Evolutionary conservation across 1,140 invertebrate genomes (phyloP).

Genomic region (Bombus waltoni): DNA sequence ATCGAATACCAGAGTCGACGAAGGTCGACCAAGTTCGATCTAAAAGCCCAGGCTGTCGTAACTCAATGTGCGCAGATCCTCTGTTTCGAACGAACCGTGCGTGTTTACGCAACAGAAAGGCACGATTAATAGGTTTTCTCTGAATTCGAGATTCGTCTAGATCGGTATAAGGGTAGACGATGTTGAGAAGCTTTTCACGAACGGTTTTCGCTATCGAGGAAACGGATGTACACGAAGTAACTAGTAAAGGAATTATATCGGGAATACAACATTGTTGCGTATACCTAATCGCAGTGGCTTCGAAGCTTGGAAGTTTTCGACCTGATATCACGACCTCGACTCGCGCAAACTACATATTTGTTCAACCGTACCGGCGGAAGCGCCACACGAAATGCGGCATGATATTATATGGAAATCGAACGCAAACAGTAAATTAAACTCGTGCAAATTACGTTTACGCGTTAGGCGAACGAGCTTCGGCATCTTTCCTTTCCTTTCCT

Average conservation of each 20-base stretch:
- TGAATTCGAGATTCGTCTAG: background rate
- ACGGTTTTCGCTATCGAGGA: background rate
- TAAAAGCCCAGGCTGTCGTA: background rate
- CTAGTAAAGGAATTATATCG: background rate
- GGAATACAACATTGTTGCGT: background rate
- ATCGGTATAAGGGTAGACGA: background rate
- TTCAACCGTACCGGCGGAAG: background rate
- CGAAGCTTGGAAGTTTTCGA: background rate
- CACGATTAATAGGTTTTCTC: too few relatives aligned
- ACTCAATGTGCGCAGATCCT: background rate
- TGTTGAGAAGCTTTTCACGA: background rate
- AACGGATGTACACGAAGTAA: background rate
- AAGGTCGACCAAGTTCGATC: background rate
- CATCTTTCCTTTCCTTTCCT: background rate
- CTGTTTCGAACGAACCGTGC: background rate
- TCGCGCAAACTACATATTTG: background rate
- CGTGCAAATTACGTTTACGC: conserved; percentile 1
- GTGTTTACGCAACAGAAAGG: background rate
- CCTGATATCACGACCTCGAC: background rate
- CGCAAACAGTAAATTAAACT: conserved; percentile 20
- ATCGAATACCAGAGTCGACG: background rate
- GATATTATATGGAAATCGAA: conserved; percentile 21
- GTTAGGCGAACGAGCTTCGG: background rate
- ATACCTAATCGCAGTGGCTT: background rate
- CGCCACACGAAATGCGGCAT: too few relatives aligned